phyloP scores from a whole-genome alignment of 2,113 vertebrate genomes.

The Rhizomys pruinosus region DNA sequence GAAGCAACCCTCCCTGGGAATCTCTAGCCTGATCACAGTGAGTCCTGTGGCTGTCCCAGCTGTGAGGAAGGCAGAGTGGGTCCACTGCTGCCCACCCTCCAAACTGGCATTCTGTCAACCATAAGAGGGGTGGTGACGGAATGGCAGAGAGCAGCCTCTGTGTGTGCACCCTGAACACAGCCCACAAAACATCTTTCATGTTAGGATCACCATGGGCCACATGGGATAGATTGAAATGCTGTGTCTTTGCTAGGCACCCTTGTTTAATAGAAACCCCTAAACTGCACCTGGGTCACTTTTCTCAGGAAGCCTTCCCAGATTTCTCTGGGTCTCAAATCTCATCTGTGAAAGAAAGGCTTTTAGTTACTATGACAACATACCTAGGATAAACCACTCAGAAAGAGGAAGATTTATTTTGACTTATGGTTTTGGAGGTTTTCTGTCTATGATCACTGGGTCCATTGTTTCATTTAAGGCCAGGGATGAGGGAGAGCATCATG shows the following conservation, averaged over 20 bases:
- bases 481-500: no score
- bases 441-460: neutral
- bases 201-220: neutral
- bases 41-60: neutral
- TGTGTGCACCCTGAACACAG: neutral
- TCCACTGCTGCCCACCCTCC: neutral
- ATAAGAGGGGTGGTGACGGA: neutral
- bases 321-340: neutral
- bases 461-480: neutral
- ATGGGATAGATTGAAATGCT: neutral
- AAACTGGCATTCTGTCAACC: neutral
- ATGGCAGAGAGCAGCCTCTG: neutral
- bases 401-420: neutral
- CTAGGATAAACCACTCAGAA: neutral
- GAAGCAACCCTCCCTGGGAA: neutral
- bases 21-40: neutral
- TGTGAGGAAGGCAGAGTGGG: neutral
- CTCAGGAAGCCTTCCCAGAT: neutral
- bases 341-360: neutral
- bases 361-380: neutral
- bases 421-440: neutral
- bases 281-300: neutral
- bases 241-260: neutral
- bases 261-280: neutral
- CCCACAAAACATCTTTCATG: neutral